These are phyloP conservation scores for Volucella inflata DNA, from an alignment of 2,888 invertebrate species.

Conservation along the genomic window DNA sequence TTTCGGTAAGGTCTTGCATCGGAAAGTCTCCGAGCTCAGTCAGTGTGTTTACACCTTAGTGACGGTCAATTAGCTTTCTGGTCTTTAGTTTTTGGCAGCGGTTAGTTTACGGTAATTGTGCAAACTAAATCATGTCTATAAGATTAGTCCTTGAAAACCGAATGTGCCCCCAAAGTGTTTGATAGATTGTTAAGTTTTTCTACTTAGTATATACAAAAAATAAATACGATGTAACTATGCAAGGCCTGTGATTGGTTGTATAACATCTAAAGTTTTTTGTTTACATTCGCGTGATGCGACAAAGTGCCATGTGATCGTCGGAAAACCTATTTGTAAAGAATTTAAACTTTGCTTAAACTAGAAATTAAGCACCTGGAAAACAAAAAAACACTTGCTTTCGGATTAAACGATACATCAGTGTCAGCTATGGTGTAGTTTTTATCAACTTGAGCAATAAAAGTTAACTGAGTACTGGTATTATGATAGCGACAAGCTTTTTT, in stretches of 20 bases:
- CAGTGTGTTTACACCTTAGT: constrained; percentile 30
- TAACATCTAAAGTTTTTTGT: constrained; percentile 15
- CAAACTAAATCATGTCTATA: not conserved
- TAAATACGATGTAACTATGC: not conserved
- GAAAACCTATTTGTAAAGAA: constrained; percentile 4
- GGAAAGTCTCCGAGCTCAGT: constrained; percentile 22
- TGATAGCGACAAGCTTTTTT: no score
- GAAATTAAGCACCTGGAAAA: not conserved
- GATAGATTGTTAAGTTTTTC: constrained; percentile 25
- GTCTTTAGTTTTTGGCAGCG: constrained; percentile 5
- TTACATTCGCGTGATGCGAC: constrained; percentile 20
- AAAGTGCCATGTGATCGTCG: constrained; percentile 43
- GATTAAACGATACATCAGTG: no score
- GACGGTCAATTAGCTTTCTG: constrained; percentile 15
- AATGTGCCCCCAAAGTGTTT: constrained; percentile 16
- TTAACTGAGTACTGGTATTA: no score
- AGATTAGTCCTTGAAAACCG: not conserved
- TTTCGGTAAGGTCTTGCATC: constrained; percentile 40
- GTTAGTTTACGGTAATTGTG: constrained; percentile 3
- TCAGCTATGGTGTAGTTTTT: no score
- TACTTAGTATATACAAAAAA: constrained; percentile 18
- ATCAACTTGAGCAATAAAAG: no score
- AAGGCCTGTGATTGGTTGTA: not conserved
- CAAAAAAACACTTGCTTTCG: not conserved
- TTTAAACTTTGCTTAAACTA: no score